Evolutionary conservation across 2,797 vertebrate species (phyloP).

Genomic region (Rhinogobio ventralis): DNA sequence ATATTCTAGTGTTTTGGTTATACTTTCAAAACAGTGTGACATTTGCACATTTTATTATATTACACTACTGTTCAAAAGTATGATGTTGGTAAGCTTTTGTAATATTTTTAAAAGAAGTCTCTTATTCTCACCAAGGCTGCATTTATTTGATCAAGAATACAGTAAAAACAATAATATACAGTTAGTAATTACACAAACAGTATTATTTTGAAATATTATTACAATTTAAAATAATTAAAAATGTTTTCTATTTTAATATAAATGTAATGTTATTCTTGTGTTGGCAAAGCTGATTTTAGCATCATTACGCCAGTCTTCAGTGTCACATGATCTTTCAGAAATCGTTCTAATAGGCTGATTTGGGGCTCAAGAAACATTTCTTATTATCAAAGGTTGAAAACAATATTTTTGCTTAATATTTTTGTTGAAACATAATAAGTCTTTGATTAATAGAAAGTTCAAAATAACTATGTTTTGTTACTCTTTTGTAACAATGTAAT

Average conservation of each 20-base stretch:
- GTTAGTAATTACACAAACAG: background rate
- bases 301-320: background rate
- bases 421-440: background rate
- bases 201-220: background rate
- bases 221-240: background rate
- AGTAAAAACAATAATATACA: background rate
- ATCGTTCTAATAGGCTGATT: background rate
- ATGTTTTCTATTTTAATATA: background rate
- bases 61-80: background rate
- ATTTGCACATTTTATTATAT: background rate
- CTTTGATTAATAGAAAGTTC: too few relatives aligned
- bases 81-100: background rate
- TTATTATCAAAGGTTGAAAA: too few relatives aligned
- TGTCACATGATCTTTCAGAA: too few relatives aligned
- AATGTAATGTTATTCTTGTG: background rate
- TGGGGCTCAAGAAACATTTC: background rate
- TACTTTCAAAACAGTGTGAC: background rate
- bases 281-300: background rate
- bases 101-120: background rate
- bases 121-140: background rate
- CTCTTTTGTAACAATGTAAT: background rate
- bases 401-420: too few relatives aligned
- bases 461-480: too few relatives aligned
- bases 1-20: background rate
- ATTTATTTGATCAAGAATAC: too few relatives aligned